Base-by-base conservation (phyloP, 2,888 invertebrate species). In the Trichogramma evanescens region DNA sequence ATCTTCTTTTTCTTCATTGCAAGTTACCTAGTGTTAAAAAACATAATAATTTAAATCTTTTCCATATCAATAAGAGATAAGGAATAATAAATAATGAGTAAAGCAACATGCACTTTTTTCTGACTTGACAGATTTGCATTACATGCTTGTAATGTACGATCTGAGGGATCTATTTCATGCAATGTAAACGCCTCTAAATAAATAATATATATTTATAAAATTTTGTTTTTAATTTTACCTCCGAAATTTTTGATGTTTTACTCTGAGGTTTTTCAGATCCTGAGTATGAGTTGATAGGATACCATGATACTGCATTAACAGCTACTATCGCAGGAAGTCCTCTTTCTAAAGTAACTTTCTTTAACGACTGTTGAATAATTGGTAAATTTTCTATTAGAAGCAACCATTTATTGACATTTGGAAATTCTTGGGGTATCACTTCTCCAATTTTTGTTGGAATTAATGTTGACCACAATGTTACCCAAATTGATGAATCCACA, bases 401-500 rank as follows among this genome's bases (percentile, higher is more conserved):
- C 42, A 86, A 79, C 91, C 91, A 92, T 9, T 79, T 76, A 0
- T 75, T 69, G 6, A 91, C 70, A 65, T 83, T 80, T 0, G 75
- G 73, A 61, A 81, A 82, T 42, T 83, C 80, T 1, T 78, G 76
- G 38, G 85, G 74, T 63, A 86, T 86, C 63, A 83, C 82, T 50
- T 80, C 75, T 53, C 75, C 80, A 7, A 86, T 75, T 49, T 84
- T 83, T n/a, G 81, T 81, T 66, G 84, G 85, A 66, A 80, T 79
- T 62, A 81, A 76, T 1, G 89, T 68, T 0, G 88, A 89, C 71
- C 88, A 89, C 4, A 92, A 68, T 1, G 87, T 84, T 49, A 85
- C 83, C 89, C 89, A 92, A 63, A 91, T 79, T 4, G 85, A 82
- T 57, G 89, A 79, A 77, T 93, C 92, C 0, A 86, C 88, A 4